Base-by-base conservation (phyloP, 1,140 invertebrate genomes). In the Procambarus virginalis region DNA sequence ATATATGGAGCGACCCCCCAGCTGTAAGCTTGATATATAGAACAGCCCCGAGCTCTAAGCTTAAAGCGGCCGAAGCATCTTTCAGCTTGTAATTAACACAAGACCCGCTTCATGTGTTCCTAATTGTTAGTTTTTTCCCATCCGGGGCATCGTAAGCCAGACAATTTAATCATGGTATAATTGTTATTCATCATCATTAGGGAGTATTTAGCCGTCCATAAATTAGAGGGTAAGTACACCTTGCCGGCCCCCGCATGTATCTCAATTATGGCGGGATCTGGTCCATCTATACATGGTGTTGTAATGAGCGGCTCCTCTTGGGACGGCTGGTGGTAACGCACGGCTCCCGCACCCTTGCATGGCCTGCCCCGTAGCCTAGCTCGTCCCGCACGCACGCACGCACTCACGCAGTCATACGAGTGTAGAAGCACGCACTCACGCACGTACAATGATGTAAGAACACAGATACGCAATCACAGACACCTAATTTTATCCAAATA, bases 101-200 rank as follows among this genome's bases (percentile, higher is more conserved):
- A 34, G 68, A 73, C 0, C 68, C 20, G 68, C 14, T 73, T 3
- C 8, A 73, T 9, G 68, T 22, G 22, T 22, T 8, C n/a, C 68
- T 73, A 73, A 73, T 73, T 73, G 68, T 34, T 73, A 34, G 4
- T 22, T 73, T 73, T 73, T 73, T 73, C 4, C 17, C 22, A 73
- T 20, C 68, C 10, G 1, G 20, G 68, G n/a, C 68, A 20, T 4
- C n/a, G 14, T 3, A 20, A 8, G 68, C 68, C 3, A 1, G 68
- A 73, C 68, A 73, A 22, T 73, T 73, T 73, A 73, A 73, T 73
- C 68, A 5, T 22, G 6, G 22, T 12, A n/a, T 73, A 73, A 73
- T 73, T 73, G 68, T 73, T 73, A 73, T 73, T 8, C 68, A 73
- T 73, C n/a, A 34, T 73, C 68, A 73, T 73, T 73, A 73, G 10